phyloP scores from a whole-genome alignment of 2,888 invertebrate species.

The Flexamia atlantica region DNA sequence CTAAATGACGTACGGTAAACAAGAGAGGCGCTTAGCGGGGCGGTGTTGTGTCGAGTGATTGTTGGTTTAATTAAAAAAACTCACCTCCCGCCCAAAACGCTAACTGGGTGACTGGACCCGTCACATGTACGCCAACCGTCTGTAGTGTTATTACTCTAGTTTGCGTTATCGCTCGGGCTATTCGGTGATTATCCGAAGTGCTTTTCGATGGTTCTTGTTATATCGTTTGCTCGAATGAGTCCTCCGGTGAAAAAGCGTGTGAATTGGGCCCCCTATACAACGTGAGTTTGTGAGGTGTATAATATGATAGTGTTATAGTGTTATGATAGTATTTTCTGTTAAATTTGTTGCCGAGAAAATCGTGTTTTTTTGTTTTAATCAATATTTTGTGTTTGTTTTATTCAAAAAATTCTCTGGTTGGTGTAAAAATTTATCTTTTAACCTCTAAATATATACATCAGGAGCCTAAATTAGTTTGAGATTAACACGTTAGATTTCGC shows the following conservation, averaged over 20 bases:
- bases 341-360: no score
- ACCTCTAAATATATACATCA: no score
- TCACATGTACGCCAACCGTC: neutral
- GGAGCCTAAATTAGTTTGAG: no score
- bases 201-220: conserved; percentile 24
- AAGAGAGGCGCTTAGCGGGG: conserved; percentile 13
- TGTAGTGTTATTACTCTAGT: conserved; percentile 18
- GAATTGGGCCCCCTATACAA: conserved; percentile 18
- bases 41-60: conserved; percentile 17
- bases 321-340: neutral
- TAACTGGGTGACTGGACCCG: neutral
- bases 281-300: conserved; percentile 20
- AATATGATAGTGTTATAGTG: neutral
- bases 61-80: conserved; percentile 55
- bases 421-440: no score
- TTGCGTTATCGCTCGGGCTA: conserved; percentile 7
- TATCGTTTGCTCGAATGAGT: neutral
- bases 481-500: no score
- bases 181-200: neutral
- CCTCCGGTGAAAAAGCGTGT: conserved; percentile 52
- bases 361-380: no score
- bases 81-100: conserved; percentile 11
- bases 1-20: conserved; percentile 50
- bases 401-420: no score
- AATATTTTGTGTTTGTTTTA: no score